Percentiles rank a stretch among this genome's conserved stretches.
These are phyloP conservation scores for Prosopocoilus inquinatus DNA, from an alignment of 2,888 invertebrate species.

Conservation along the genomic window DNA sequence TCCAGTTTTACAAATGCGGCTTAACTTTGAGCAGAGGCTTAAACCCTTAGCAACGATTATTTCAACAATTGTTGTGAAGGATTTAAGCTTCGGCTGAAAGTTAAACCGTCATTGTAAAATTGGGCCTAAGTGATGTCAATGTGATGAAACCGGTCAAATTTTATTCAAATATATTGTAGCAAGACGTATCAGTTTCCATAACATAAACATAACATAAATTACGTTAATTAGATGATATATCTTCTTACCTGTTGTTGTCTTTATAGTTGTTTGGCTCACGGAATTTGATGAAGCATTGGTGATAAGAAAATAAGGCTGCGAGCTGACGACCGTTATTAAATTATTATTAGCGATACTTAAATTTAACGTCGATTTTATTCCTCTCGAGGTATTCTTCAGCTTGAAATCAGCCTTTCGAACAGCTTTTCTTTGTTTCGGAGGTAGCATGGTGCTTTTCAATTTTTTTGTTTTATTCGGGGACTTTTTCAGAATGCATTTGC, in stretches of 20 bases:
- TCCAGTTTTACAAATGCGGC: too few relatives aligned
- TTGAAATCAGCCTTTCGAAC: conserved; percentile 11
- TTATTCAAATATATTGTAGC: too few relatives aligned
- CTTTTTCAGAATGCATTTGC: conserved; percentile 5
- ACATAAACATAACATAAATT: too few relatives aligned
- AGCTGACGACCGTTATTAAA: conserved; percentile 16
- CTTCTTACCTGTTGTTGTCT: conserved; percentile 21
- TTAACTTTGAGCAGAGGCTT: too few relatives aligned
- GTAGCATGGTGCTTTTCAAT: conserved; percentile 4
- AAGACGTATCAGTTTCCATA: too few relatives aligned
- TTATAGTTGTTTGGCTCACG: conserved; percentile 11
- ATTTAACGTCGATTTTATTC: neutral
- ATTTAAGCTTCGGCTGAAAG: too few relatives aligned
- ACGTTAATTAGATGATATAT: too few relatives aligned
- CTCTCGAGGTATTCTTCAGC: conserved; percentile 4
- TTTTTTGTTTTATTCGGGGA: conserved; percentile 8
- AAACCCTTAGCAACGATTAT: too few relatives aligned
- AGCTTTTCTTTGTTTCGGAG: conserved; percentile 7
- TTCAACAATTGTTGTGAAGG: too few relatives aligned
- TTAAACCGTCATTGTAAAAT: too few relatives aligned
- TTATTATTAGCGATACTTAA: conserved; percentile 8
- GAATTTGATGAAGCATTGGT: conserved; percentile 24
- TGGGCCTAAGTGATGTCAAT: too few relatives aligned
- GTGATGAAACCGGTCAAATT: too few relatives aligned
- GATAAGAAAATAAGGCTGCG: conserved; percentile 26